A percentile compares a stretch with the other conserved stretches of the same genome.
These are phyloP conservation scores for Branchellion lobata DNA, from an alignment of 2,888 invertebrate species.

Conservation along the genomic window DNA sequence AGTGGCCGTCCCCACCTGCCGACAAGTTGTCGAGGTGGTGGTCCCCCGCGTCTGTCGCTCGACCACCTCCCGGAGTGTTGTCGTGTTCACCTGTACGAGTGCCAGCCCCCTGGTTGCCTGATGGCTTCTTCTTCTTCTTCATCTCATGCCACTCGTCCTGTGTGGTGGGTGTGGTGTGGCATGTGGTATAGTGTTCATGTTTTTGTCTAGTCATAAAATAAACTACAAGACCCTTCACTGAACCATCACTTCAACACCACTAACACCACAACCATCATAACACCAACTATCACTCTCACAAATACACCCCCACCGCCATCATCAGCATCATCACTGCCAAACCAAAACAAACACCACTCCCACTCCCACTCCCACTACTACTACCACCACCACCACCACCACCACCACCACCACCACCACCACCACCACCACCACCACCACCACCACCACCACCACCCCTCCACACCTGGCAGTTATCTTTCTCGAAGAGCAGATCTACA, in stretches of 20 bases:
- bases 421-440: background rate
- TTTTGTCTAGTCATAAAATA: no score
- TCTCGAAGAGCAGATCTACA: slow-evolving; percentile 76
- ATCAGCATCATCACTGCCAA: background rate
- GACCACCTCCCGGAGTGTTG: background rate
- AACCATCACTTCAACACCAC: background rate
- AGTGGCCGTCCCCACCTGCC: background rate
- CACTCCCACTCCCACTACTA: no score
- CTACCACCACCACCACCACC: no score
- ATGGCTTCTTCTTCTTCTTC: slow-evolving; percentile 47
- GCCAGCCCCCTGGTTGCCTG: slow-evolving; percentile 9
- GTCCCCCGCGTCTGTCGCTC: background rate
- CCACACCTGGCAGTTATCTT: slow-evolving; percentile 41
- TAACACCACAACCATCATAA: background rate
- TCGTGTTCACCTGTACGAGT: background rate
- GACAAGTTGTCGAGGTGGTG: background rate
- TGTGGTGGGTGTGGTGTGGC: no score
- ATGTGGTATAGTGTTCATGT: background rate
- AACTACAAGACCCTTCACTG: background rate
- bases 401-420: background rate
- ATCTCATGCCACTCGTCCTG: slow-evolving; percentile 51
- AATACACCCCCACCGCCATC: background rate
- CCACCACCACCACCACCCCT: background rate
- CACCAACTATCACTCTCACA: background rate
- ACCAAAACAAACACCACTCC: no score